These are phyloP conservation scores for Zootoca vivipara DNA, from an alignment of 2,113 vertebrate species.

Conservation along the genomic window DNA sequence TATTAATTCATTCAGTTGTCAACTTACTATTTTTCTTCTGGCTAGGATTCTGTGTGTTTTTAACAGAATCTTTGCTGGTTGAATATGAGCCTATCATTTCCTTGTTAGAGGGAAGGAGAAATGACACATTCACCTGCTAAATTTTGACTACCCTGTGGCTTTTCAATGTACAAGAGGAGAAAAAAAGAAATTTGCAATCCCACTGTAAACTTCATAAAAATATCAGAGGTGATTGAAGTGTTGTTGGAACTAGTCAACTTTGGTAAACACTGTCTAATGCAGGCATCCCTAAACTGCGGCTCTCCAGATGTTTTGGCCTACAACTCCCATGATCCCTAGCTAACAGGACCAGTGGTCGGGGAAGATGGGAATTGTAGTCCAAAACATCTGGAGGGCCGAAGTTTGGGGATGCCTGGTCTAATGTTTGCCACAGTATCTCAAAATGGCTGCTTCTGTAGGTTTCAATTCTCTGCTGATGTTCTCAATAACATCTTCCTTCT, in stretches of 20 bases:
- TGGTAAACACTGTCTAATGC: neutral
- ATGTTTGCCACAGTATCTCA: neutral
- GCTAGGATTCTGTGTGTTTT: neutral
- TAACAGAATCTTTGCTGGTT: neutral
- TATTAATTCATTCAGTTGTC: neutral
- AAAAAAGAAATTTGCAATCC: neutral
- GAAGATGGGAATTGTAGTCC: too few species aligned
- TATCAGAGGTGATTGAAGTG: neutral
- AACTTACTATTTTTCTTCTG: too few species aligned
- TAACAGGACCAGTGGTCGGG: too few species aligned
- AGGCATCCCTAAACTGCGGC: too few species aligned
- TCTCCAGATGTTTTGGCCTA: too few species aligned
- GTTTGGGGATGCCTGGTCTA: too few species aligned
- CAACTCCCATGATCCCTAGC: too few species aligned
- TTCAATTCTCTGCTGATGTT: neutral
- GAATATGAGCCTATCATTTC: neutral
- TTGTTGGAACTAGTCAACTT: neutral
- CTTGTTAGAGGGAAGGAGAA: neutral
- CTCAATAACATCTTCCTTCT: neutral
- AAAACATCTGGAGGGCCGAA: too few species aligned
- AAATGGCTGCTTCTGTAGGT: neutral
- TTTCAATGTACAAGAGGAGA: neutral
- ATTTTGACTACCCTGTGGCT: neutral
- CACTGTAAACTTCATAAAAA: neutral
- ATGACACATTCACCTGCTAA: neutral